Base-by-base conservation (phyloP, 2,797 vertebrate genomes). In the Microtus obscurus region DNA sequence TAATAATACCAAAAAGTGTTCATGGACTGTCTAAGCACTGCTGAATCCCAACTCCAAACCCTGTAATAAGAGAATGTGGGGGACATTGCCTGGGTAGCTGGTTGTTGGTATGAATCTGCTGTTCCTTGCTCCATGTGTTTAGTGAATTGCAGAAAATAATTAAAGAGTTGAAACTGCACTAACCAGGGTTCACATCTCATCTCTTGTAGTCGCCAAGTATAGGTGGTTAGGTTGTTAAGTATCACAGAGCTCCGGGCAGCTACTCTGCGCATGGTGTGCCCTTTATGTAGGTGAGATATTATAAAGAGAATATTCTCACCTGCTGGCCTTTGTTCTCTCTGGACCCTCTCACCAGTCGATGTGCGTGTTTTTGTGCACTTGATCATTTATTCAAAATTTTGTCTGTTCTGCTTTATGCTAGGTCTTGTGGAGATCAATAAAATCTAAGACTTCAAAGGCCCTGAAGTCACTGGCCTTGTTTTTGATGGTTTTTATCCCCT, bases 401-500 rank as follows among this genome's bases (percentile, higher is more conserved):
- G n/a, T n/a, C 27, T 86, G 92, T 9, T 23, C 23, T 80, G 13
- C 65, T 93, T 92, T 87, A 85, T 48, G 14, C 9, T 87, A 19
- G 7, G 16, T n/a, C 43, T 87, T 85, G 5, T 43, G 40, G 53
- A 89, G 77, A 91, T 94, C 27, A 94, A 74, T 37, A 48, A 94
- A 93, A 4, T 14, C n/a, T 61, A 73, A 86, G 51, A 43, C n/a
- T 94, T 92, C 82, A 51, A 87, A 40, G 31, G 6, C 59, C 43
- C 4, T n/a, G 65, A 31, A 10, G 23, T 31, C 5, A 13, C 27
- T 16, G n/a, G 43, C 6, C 29, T 40, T 67, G 3, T 45, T 78
- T 67, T 48, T n/a, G 37, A 90, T 67, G 10, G 2, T 51, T 87
- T 85, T 27, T 71, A 90, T 40, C 12, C 16, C 51, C 48, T 31